These are phyloP conservation scores for Porites divaricata DNA, from an alignment of 92 coral and sea anemone genomes.

Conservation along the genomic window DNA sequence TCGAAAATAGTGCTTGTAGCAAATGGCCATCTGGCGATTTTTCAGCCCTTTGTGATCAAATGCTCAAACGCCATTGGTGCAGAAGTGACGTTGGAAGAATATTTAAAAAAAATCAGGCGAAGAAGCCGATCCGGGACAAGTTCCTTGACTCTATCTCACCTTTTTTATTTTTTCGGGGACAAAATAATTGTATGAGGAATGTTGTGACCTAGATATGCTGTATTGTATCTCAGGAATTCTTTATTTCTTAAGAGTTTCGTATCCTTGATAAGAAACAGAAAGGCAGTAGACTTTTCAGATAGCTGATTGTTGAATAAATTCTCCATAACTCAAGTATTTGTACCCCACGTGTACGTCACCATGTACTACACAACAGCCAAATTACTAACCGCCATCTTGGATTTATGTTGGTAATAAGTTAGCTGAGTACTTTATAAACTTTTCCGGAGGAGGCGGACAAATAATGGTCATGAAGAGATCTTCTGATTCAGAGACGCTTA, in stretches of 20 bases:
- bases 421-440: constrained; percentile 45
- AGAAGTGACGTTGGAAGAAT: constrained; percentile 16
- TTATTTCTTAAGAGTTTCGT: neutral
- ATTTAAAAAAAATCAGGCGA: neutral
- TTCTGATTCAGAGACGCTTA: constrained; percentile 97
- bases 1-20: neutral
- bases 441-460: constrained; percentile 86
- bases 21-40: constrained; percentile 37
- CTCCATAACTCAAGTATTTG: neutral
- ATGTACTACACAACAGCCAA: constrained; percentile 58
- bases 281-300: neutral
- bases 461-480: constrained; percentile 99
- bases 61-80: constrained; percentile 50
- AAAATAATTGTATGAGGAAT: neutral
- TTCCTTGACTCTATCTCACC: neutral
- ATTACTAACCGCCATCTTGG: constrained; percentile 92
- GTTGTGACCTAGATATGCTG: neutral
- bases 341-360: constrained; percentile 98
- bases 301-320: neutral
- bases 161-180: neutral
- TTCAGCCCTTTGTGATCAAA: constrained; percentile 33
- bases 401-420: constrained; percentile 67
- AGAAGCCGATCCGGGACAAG: accelerated
- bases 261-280: neutral
- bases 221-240: neutral